These are phyloP conservation scores for Coluber constrictor DNA, from an alignment of 2,797 vertebrate species.

Conservation along the genomic window DNA sequence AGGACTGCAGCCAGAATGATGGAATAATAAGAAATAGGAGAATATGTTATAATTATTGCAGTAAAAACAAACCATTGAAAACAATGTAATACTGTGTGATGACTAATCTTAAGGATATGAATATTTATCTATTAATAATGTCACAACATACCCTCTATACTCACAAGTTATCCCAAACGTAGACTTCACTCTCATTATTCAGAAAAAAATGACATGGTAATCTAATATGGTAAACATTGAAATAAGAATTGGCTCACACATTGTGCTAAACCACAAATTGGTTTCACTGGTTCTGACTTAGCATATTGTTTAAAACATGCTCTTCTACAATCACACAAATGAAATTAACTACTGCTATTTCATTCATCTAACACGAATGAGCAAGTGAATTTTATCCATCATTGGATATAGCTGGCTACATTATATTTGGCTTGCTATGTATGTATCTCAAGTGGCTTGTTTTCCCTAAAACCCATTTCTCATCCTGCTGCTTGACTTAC, in stretches of 20 bases:
- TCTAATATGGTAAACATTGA: not conserved
- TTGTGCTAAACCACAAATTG: not conserved
- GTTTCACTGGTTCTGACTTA: not conserved
- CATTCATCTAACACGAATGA: not conserved
- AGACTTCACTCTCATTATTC: not conserved
- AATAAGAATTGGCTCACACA: not conserved
- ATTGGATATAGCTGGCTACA: not conserved
- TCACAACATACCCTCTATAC: not conserved
- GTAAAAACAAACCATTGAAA: constrained; percentile 16
- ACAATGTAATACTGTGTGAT: not conserved
- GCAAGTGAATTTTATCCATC: not conserved
- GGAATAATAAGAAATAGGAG: constrained; percentile 11
- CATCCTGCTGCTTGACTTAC: not conserved
- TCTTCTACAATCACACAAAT: not conserved
- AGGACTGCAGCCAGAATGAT: not conserved
- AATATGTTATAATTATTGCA: constrained; percentile 4
- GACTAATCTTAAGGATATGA: constrained; percentile 3
- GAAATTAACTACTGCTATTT: not conserved
- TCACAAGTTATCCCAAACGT: not conserved
- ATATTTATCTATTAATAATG: not conserved
- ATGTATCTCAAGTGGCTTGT: not conserved
- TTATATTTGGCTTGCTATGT: not conserved
- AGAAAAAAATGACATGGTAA: not conserved
- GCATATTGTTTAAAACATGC: not conserved
- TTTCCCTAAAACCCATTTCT: not conserved